Conservation (phyloP, 2,888 invertebrate species). For the Diadegma fenestrale region DNA sequence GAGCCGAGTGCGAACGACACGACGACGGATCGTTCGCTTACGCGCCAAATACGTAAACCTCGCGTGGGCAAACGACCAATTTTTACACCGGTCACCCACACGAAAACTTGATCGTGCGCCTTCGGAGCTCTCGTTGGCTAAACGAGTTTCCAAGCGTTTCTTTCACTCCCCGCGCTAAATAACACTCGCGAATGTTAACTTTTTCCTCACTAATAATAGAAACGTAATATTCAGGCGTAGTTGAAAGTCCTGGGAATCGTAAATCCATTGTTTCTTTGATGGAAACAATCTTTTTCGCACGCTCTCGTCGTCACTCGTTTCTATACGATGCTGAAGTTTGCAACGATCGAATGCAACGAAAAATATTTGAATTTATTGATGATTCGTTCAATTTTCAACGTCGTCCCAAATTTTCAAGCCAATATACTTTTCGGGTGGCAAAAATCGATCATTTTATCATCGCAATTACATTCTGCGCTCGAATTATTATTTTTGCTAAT, state of each 20-base stretch:
- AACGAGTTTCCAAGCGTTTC: slow-evolving; percentile 52
- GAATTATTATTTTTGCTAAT: no score
- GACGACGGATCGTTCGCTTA: slow-evolving; percentile 61
- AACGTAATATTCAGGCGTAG: not conserved
- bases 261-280: not conserved
- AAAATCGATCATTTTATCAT: no score
- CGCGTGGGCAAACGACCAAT: slow-evolving; percentile 76
- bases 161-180: slow-evolving; percentile 9
- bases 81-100: slow-evolving; percentile 76
- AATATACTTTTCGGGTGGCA: no score
- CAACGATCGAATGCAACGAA: no score
- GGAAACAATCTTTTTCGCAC: slow-evolving; percentile 8
- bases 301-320: slow-evolving; percentile 4
- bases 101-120: slow-evolving; percentile 53
- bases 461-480: no score
- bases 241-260: not conserved
- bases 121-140: slow-evolving; percentile 23
- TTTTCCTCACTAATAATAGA: not conserved
- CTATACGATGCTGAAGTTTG: no score
- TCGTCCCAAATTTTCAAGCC: no score
- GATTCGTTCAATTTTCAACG: no score
- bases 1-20: slow-evolving; percentile 29
- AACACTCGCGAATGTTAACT: not conserved
- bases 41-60: slow-evolving; percentile 77
- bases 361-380: no score